These are phyloP conservation scores for Notolabrus celidotus DNA, from an alignment of 2,797 vertebrate genomes.

Conservation along the genomic window DNA sequence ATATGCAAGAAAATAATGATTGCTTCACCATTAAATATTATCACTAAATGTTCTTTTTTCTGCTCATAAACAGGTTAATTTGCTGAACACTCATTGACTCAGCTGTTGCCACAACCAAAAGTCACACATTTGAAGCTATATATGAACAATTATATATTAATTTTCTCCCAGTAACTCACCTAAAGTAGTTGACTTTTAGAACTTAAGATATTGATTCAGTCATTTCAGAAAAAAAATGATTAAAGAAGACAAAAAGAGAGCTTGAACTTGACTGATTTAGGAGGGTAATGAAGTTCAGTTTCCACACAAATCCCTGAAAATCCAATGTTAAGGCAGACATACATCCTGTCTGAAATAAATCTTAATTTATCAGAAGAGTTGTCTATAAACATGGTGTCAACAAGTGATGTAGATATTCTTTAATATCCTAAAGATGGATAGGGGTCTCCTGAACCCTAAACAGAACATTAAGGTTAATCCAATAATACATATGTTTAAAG, in stretches of 20 bases:
- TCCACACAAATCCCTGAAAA: background rate
- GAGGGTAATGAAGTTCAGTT: fast-evolving
- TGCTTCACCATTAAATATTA: too few species aligned
- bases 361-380: too few species aligned
- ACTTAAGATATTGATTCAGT: background rate
- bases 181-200: too few species aligned
- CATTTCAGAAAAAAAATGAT: background rate
- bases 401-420: background rate
- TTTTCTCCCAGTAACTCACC: background rate
- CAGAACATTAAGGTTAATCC: background rate
- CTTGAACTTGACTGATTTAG: background rate
- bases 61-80: too few species aligned
- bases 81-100: too few species aligned
- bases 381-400: too few species aligned
- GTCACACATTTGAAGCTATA: too few species aligned
- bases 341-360: too few species aligned
- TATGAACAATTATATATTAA: background rate
- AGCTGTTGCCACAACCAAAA: too few species aligned
- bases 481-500: background rate
- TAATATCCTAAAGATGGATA: background rate
- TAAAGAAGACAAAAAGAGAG: background rate
- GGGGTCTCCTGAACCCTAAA: background rate
- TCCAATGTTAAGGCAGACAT: too few species aligned
- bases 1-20: too few species aligned
- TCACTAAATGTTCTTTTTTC: too few species aligned